Percentiles rank a stretch among this genome's conserved stretches.
Conservation (phyloP, 2,797 vertebrate species). For the Pagetopsis macropterus region DNA sequence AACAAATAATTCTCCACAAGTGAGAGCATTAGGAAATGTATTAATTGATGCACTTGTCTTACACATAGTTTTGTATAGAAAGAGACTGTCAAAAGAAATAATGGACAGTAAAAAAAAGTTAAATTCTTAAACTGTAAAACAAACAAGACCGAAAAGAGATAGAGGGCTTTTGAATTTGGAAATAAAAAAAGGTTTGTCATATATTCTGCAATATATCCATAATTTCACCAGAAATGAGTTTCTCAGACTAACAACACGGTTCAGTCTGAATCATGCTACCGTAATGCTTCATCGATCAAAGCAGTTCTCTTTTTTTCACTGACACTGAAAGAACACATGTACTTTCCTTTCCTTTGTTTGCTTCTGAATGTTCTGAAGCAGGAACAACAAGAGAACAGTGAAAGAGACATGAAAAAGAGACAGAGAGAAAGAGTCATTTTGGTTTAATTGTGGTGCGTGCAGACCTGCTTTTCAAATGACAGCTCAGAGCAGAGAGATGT, state of each 20-base stretch:
- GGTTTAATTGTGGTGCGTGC: conserved; percentile 45
- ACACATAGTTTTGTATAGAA: conserved; percentile 14
- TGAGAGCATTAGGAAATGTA: background rate
- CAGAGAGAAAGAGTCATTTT: conserved; percentile 7
- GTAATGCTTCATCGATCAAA: conserved; percentile 67
- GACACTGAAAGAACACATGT: background rate
- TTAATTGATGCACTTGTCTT: background rate
- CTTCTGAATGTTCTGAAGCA: conserved; percentile 21
- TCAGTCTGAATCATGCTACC: conserved; percentile 61
- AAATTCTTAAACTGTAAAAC: no score
- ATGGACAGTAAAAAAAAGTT: no score
- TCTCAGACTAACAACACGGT: background rate
- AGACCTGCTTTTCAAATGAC: conserved; percentile 38
- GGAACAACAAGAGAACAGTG: conserved; percentile 35
- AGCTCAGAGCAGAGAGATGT: conserved; percentile 54
- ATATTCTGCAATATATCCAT: conserved; percentile 39
- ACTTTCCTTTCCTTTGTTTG: conserved; percentile 26
- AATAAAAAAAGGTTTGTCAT: conserved; percentile 13
- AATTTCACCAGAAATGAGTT: conserved; percentile 38
- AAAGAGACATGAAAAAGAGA: background rate
- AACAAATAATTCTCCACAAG: conserved; percentile 7
- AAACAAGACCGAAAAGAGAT: no score
- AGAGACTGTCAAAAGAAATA: background rate
- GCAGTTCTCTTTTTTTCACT: conserved; percentile 17
- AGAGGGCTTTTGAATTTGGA: no score